phyloP scores from a whole-genome alignment of 2,888 invertebrate species.

The Urechis unicinctus region DNA sequence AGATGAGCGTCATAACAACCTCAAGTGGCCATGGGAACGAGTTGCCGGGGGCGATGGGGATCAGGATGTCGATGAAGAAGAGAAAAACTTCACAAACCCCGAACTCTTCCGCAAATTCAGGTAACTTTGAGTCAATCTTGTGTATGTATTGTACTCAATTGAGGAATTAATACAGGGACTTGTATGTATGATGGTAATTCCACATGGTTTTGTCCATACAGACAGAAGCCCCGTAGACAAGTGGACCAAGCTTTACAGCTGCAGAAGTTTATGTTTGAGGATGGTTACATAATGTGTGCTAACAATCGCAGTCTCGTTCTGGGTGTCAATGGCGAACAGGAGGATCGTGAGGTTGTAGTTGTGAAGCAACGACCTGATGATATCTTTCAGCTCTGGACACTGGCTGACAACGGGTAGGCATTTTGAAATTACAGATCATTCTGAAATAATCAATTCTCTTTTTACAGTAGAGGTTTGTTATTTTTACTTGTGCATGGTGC shows the following conservation, averaged over 20 bases:
- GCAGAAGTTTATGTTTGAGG: constrained; percentile 41
- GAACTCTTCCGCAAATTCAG: constrained; percentile 41
- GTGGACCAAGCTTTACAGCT: constrained; percentile 16
- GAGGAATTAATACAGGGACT: no score
- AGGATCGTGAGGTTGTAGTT: constrained; percentile 42
- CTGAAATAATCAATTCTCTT: no score
- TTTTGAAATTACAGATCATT: no score
- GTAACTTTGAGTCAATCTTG: constrained; percentile 17
- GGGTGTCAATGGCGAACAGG: constrained; percentile 31
- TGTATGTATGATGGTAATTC: no score
- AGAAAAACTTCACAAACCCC: constrained; percentile 31
- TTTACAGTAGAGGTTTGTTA: no score
- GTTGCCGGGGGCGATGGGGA: constrained; percentile 30
- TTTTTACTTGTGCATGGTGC: no score
- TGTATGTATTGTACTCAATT: background rate
- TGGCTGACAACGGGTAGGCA: constrained; percentile 41
- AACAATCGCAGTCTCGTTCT: constrained; percentile 38
- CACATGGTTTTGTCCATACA: background rate
- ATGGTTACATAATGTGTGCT: constrained; percentile 38
- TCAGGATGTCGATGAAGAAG: constrained; percentile 29
- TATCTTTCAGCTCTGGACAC: constrained; percentile 41
- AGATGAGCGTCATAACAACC: constrained; percentile 33
- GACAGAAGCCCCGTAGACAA: background rate
- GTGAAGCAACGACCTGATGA: constrained; percentile 40
- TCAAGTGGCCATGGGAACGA: constrained; percentile 50